phyloP scores from a whole-genome alignment of 2,888 invertebrate species.

The Lagria hirta region DNA sequence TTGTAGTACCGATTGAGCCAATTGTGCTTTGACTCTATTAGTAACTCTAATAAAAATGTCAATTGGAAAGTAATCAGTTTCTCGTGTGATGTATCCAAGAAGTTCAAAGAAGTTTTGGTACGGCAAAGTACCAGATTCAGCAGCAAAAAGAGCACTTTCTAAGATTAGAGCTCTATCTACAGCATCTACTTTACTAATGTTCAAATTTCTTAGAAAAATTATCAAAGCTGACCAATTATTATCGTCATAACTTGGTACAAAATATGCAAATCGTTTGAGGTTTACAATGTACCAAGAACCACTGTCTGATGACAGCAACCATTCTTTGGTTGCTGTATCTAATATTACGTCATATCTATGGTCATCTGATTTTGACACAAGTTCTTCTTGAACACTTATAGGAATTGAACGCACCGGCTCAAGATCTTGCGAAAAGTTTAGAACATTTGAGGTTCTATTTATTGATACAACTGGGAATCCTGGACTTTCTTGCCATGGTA shows the following conservation, averaged over 20 bases:
- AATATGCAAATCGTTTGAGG: conserved; percentile 9
- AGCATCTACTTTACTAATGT: conserved; percentile 55
- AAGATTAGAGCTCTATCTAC: conserved; percentile 73
- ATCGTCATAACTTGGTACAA: conserved; percentile 61
- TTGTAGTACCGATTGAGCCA: conserved; percentile 23
- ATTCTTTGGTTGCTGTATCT: not conserved
- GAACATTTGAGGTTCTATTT: not conserved
- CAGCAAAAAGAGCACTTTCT: conserved; percentile 70
- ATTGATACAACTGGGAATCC: conserved; percentile 2
- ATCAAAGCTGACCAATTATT: too few relatives aligned
- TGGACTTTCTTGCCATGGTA: conserved; percentile 1
- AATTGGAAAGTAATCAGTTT: conserved; percentile 68
- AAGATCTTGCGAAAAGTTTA: too few relatives aligned
- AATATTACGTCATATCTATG: conserved; percentile 5
- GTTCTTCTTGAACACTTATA: conserved; percentile 2
- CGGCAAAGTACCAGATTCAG: too few relatives aligned
- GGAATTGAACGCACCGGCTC: conserved; percentile 3
- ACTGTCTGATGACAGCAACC: not conserved
- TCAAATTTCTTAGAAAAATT: too few relatives aligned
- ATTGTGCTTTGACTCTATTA: conserved; percentile 28
- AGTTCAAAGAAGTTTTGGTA: too few relatives aligned
- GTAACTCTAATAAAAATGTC: conserved; percentile 49
- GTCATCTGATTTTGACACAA: not conserved
- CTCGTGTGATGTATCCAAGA: conserved; percentile 60
- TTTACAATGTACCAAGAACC: conserved; percentile 11